These are phyloP conservation scores for Pachyuromys duprasi DNA, from an alignment of 2,797 vertebrate genomes.

Conservation along the genomic window DNA sequence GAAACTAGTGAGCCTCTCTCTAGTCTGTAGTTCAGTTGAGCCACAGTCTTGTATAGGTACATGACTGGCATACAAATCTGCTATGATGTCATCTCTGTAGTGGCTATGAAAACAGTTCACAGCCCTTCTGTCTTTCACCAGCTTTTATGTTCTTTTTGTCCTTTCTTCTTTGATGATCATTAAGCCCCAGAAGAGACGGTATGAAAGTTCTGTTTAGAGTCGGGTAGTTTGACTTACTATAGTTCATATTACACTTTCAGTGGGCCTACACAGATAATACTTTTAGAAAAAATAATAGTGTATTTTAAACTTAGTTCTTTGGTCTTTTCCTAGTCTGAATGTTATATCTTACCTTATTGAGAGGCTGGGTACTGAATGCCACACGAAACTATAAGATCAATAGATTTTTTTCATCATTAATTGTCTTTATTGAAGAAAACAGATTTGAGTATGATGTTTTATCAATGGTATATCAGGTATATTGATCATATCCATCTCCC, in stretches of 20 bases:
- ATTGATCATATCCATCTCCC: background rate
- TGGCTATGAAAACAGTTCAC: background rate
- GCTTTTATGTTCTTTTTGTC: background rate
- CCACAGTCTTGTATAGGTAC: background rate
- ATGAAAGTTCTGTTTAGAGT: background rate
- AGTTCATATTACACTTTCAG: background rate
- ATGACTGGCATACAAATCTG: background rate
- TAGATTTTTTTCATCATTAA: background rate
- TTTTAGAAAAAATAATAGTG: no score
- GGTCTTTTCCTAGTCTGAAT: background rate
- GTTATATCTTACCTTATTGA: background rate
- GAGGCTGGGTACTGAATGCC: no score
- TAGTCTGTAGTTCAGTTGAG: accelerated
- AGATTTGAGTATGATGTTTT: background rate
- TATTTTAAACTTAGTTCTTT: background rate
- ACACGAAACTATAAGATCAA: background rate
- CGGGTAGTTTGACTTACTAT: background rate
- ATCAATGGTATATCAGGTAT: background rate
- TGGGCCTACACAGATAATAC: no score
- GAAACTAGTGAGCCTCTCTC: background rate
- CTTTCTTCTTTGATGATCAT: background rate
- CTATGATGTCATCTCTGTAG: background rate
- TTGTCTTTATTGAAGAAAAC: background rate
- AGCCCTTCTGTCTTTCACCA: background rate
- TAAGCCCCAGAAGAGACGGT: background rate